Evolutionary conservation across 2,113 vertebrate species (phyloP), one percentile per base, ranked within the genome.

Genomic region (chimpanzee (Pan troglodytes)): DNA sequence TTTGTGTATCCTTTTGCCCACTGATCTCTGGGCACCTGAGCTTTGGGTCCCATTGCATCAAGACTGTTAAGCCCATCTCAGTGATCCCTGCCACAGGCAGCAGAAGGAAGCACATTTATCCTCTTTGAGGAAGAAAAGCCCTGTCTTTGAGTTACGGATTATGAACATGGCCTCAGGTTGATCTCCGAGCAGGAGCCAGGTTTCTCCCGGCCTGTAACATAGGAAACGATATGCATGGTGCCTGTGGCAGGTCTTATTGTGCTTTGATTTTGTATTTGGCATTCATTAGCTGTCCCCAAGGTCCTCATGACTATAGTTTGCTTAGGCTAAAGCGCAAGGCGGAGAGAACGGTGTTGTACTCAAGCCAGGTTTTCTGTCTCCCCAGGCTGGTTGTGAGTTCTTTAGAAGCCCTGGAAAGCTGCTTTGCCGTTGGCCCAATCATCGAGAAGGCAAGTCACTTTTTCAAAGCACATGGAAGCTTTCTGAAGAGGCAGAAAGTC

Each of bases 401-500:
- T 96, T 99, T 99, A 97, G 99, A 99, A 99, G 99, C 99, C 8
- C 98, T 99, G 98, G 99, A 99, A 99, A 99, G 99, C 99, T 99
- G 99, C 98, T 99, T 99, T 99, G 99, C 99, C 61, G 99, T 99
- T 84, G 99, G 99, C 93, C 99, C 99, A 32, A 99, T 99, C 95
- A 99, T 98, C 97, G 99, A 99, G 98, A 99, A 99, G 99, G 99
- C 99, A 99, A 99, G 98, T 98, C 85, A 98, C 97, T 98, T 98
- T 98, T 90, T 98, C 97, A 98, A 97, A 98, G 97, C 95, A 73
- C 94, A 40, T 90, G 97, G 94, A 97, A 97, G 98, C 97, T 98
- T 98, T 98, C 82, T 48, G 96, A 97, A 94, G 95, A 81, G 80
- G 90, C 93, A 95, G 95, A 94, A 96, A 98, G 96, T 97, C 96